Percentiles rank a stretch among this genome's conserved stretches.
Conservation (phyloP, 2,113 vertebrate species). For the Pollachius pollachius region DNA sequence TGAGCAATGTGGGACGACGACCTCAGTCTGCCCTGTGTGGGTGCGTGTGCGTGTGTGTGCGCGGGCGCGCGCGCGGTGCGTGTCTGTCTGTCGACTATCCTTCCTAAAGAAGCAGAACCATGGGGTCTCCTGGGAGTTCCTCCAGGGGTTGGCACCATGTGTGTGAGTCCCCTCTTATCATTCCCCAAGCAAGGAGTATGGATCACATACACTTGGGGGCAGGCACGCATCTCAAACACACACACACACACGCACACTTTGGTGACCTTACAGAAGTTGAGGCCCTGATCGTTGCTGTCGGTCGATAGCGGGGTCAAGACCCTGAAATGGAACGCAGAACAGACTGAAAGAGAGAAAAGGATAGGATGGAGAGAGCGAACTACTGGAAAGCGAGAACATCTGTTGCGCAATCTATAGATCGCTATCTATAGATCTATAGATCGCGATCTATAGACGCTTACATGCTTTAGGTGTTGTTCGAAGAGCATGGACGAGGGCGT, state of each 20-base stretch:
- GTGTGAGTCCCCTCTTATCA: not conserved
- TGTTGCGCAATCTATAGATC: not conserved
- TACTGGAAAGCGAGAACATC: too few relatives aligned
- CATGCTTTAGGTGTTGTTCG: not conserved
- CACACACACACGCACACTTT: conserved; percentile 16
- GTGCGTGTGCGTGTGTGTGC: conserved; percentile 3
- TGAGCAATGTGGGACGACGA: not conserved
- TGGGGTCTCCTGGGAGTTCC: not conserved
- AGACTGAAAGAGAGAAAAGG: not conserved
- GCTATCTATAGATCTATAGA: too few relatives aligned
- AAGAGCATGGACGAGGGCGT: too few relatives aligned
- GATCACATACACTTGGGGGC: not conserved
- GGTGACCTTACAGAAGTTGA: conserved; percentile 1
- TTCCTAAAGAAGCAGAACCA: not conserved
- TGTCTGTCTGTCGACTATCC: not conserved
- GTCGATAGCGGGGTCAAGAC: conserved; percentile 40
- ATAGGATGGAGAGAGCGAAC: not conserved
- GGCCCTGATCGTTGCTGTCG: conserved; percentile 23
- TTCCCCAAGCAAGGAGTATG: not conserved
- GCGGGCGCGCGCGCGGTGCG: too few relatives aligned
- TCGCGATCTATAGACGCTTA: not conserved
- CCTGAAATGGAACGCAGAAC: not conserved
- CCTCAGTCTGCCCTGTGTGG: not conserved
- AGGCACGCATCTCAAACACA: conserved; percentile 16
- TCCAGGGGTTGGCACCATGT: conserved; percentile 1